Evolutionary conservation across 2,113 vertebrate species (phyloP), one percentile per base, ranked within the genome.

Genomic region (Carassius auratus): DNA sequence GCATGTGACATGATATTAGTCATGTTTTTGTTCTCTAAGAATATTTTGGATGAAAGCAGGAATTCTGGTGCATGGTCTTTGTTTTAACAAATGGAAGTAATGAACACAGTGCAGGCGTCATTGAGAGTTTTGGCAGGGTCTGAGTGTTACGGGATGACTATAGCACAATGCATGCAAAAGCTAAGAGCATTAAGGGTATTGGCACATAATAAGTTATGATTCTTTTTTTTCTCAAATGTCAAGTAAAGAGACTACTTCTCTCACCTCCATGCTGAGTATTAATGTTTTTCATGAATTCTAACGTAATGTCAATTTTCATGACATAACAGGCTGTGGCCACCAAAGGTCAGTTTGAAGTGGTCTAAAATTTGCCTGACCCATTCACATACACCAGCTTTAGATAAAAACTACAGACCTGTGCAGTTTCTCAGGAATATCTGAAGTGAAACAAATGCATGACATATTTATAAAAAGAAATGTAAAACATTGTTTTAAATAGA

Each of bases 261-360:
- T 38, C 17, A 69, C 14, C 74, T 33, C 21, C 8, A 17, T 38
- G 17, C 38, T 26, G 23, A 5, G 38, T 38, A 50, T 38, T 78
- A 52, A 48, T 12, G 45, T 3, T 12, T 48, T 79, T 23, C 57
- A 30, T 59, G 38, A 86, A n/a, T 66, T 26, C 36, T 79, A 38
- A 55, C 55, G 21, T 33, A 71, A 52, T 7, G 30, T 45, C 52
- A 33, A 57, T 14, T 17, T 62, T 57, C 21, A 55, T 87, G 86
- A 87, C 21, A 57, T 87, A 33, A 42, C 38, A 87, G 71, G 26
- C 61, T 81, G 36, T 75, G 15, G 17, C 57, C 55, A 36, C 8
- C 71, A 85, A 21, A 81, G 8, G 36, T 33, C 30, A n/a, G 75
- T 68, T 69, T 52, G n/a, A 87, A 76, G 59, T 17, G 50, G 62